phyloP scores from a whole-genome alignment of 2,888 invertebrate genomes.

The Thecophora atra region DNA sequence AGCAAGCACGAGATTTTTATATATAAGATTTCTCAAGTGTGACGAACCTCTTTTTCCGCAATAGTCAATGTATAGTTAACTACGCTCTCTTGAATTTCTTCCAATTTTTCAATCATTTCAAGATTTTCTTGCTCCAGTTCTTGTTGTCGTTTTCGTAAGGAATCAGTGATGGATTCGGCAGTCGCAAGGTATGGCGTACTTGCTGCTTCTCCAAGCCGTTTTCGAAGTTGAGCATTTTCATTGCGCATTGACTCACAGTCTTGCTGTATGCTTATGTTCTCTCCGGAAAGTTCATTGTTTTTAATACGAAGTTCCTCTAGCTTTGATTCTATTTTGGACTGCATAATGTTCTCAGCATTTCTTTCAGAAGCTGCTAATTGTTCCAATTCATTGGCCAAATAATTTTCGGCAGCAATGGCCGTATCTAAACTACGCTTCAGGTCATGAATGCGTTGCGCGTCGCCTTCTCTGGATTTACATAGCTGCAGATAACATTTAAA shows the following conservation, averaged over 20 bases:
- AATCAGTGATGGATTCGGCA: conserved; percentile 17
- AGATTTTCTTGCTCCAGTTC: conserved; percentile 57
- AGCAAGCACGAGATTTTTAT: no score
- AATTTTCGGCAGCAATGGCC: conserved; percentile 56
- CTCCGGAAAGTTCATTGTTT: conserved; percentile 47
- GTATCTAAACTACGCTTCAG: conserved; percentile 60
- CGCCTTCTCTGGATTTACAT: conserved; percentile 52
- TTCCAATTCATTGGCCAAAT: conserved; percentile 61
- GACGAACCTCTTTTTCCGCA: conserved; percentile 61
- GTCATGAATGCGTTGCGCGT: conserved; percentile 62
- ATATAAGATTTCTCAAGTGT: no score
- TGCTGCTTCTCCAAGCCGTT: conserved; percentile 35
- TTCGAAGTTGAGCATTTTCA: conserved; percentile 46
- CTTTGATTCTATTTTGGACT: conserved; percentile 47
- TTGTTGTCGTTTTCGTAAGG: conserved; percentile 17
- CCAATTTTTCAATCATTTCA: conserved; percentile 57
- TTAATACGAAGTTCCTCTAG: conserved; percentile 52
- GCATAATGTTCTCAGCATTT: conserved; percentile 36
- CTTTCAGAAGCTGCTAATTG: conserved; percentile 47
- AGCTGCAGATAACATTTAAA: conserved; percentile 53
- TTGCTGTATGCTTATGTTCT: conserved; percentile 52
- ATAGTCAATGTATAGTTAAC: conserved; percentile 53
- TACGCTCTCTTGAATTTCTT: conserved; percentile 54
- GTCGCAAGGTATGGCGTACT: neutral
- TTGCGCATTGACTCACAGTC: conserved; percentile 51